Base-by-base conservation (phyloP, 2,113 vertebrate genomes). In the Sebastes fasciatus region DNA sequence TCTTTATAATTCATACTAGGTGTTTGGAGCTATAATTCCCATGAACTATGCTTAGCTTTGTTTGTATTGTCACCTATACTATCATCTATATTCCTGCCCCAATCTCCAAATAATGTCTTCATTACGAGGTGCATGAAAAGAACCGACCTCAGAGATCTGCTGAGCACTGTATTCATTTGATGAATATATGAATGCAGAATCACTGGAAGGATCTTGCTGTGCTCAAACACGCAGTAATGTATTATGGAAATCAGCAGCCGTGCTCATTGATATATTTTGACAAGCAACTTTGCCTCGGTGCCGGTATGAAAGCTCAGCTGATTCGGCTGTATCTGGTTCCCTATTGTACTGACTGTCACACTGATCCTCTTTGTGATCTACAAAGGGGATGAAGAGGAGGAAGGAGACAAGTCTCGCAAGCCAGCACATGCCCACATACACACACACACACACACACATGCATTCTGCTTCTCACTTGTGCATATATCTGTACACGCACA, bases 281-380 rank as follows among this genome's bases (percentile, higher is more conserved):
- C 87, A 68, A 62, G 67, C 34, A 55, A 79, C 67, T 81, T 84
- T 62, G 66, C 74, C 77, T 76, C 4, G 0, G 57, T 63, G 67
- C 66, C 10, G 69, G 23, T 72, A 55, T 68, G 51, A 67, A 85
- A 77, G 66, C 82, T 21, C 66, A n/a, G 83, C 78, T 64, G 79
- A 66, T 57, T 69, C 42, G 6, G 23, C 70, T 86, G 84, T 77
- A 71, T 82, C 86, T 81, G 79, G 19, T 79, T 49, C 82, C 70
- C 67, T 21, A 89, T 85, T 91, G 87, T 83, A 89, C 82, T 42
- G 77, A 83, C 77, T 79, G 77, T 79, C 89, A 86, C 76, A 74
- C 85, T 57, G 80, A 87, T 86, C 66, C 55, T 79, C 80, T 89
- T 76, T 86, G 77, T 86, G 74, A 76, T 80, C 79, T 80, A 67